phyloP scores from a whole-genome alignment of 2,113 vertebrate species.

The Mus spicilegus region DNA sequence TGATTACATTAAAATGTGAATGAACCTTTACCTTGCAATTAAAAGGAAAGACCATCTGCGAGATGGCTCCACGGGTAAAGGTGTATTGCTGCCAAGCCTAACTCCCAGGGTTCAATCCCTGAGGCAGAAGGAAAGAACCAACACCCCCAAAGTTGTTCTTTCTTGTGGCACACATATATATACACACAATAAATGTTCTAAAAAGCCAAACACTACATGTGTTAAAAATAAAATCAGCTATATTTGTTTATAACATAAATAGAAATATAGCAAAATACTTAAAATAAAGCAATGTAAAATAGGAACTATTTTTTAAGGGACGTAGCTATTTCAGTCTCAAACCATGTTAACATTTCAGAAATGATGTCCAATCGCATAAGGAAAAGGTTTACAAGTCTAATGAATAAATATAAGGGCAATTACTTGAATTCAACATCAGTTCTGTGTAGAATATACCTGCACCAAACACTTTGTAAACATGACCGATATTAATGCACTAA shows the following conservation, averaged over 20 bases:
- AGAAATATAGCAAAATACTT: background rate
- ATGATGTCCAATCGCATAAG: background rate
- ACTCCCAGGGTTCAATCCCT: background rate
- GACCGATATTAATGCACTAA: background rate
- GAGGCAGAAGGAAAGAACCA: background rate
- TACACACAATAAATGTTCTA: background rate
- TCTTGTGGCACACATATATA: background rate
- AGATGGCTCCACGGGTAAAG: background rate
- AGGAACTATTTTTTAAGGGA: background rate
- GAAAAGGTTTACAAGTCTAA: background rate
- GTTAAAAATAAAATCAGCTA: background rate
- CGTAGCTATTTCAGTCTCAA: background rate
- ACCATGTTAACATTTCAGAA: background rate
- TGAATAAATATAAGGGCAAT: background rate
- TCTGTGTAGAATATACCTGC: background rate
- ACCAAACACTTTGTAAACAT: background rate
- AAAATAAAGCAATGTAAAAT: background rate
- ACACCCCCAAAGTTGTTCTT: background rate
- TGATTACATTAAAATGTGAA: background rate
- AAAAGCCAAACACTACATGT: background rate
- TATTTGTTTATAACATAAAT: background rate
- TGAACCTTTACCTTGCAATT: background rate
- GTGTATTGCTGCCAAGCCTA: background rate
- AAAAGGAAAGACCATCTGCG: background rate
- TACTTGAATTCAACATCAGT: background rate